Conservation (phyloP, 2,888 invertebrate species). For the Machimus atricapillus region DNA sequence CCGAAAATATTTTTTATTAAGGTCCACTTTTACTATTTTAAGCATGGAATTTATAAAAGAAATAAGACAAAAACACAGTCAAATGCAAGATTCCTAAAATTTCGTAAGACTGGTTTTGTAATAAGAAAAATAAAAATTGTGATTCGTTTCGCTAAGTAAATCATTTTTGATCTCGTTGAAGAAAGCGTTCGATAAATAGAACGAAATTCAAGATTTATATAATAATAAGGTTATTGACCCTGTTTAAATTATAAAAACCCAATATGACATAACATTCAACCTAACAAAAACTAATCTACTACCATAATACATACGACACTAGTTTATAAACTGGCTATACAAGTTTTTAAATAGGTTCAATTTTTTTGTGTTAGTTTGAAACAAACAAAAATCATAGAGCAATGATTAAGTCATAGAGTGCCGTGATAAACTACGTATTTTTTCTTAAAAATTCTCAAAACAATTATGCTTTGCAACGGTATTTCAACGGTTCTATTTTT, state of each 20-base stretch:
- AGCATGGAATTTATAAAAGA: too few species aligned
- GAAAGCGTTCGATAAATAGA: not conserved
- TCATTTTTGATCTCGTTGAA: not conserved
- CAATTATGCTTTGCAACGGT: not conserved
- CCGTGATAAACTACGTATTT: not conserved
- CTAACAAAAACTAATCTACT: not conserved
- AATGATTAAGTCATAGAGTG: not conserved
- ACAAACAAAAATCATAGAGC: not conserved
- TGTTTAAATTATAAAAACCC: not conserved
- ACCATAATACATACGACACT: not conserved
- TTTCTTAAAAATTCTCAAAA: not conserved
- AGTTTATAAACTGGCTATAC: not conserved
- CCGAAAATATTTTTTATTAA: too few species aligned
- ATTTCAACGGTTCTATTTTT: not conserved
- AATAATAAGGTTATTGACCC: not conserved
- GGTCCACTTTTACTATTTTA: too few species aligned
- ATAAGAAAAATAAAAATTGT: not conserved
- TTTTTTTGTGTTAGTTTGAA: not conserved
- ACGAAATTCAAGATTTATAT: not conserved
- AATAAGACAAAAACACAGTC: too few species aligned
- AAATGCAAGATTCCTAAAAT: too few species aligned
- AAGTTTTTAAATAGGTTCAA: not conserved
- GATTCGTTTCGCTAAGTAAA: not conserved
- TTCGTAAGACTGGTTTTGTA: too few species aligned
- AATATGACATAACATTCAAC: not conserved